Evolutionary conservation across 2,888 invertebrate genomes (phyloP).

Genomic region (Pherbina coryleti): DNA sequence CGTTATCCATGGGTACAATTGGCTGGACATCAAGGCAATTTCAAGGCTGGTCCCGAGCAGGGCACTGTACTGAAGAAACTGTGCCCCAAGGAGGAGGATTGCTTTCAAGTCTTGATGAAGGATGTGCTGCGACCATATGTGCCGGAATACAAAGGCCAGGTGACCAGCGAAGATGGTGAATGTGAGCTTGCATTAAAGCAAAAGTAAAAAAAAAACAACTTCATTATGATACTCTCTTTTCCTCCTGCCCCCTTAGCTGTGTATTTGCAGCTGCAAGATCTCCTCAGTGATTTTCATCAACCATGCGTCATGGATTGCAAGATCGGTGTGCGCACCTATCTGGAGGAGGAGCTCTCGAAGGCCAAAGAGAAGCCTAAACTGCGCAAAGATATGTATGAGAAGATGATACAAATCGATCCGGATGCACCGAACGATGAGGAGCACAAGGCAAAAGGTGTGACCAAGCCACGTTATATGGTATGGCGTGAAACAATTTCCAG

Average conservation of each 20-base stretch:
- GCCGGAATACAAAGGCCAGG: conserved; percentile 92
- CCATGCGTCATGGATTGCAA: conserved; percentile 99
- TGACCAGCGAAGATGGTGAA: conserved; percentile 83
- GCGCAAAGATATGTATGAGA: conserved; percentile 96
- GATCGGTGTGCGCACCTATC: conserved; percentile 92
- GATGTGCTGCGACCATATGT: conserved; percentile 90
- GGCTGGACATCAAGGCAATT: conserved; percentile 95
- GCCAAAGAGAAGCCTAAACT: conserved; percentile 95
- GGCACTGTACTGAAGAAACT: conserved; percentile 95
- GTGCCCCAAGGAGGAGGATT: conserved; percentile 88
- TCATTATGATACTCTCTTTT: conserved; percentile 66
- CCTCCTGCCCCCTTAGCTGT: conserved; percentile 61
- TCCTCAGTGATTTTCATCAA: conserved; percentile 89
- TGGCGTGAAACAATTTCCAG: conserved; percentile 98
- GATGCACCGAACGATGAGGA: conserved; percentile 92
- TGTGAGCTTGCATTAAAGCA: conserved; percentile 69
- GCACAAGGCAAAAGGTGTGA: conserved; percentile 89
- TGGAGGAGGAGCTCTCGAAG: conserved; percentile 94
- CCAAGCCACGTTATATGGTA: conserved; percentile 94
- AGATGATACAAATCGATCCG: conserved; percentile 95
- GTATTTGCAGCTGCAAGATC: conserved; percentile 92
- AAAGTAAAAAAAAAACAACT: neutral
- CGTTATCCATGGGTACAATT: conserved; percentile 97
- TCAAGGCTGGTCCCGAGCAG: conserved; percentile 92
- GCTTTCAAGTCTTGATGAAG: conserved; percentile 86